Conservation (phyloP, 1,140 invertebrate genomes). For the Hycleus phaleratus region DNA sequence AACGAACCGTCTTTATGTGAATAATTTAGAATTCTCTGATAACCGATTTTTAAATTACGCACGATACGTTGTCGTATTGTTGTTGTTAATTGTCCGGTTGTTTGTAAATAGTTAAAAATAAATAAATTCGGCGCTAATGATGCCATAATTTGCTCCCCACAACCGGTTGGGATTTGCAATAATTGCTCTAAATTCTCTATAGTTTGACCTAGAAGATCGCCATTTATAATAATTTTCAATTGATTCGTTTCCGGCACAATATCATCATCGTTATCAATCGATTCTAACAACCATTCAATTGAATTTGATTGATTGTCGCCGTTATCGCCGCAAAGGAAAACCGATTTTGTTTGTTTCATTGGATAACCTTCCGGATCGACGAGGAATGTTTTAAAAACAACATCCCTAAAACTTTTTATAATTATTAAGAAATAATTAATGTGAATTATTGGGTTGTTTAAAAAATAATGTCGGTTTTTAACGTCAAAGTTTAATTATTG, state of each 20-base stretch:
- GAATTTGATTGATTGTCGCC: constrained; percentile 3
- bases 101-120: constrained; percentile 57
- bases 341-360: constrained; percentile 43
- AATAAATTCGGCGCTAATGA: constrained; percentile 67
- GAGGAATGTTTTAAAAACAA: constrained; percentile 46
- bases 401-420: constrained; percentile 41
- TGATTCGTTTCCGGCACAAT: constrained; percentile 45
- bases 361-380: constrained; percentile 54
- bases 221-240: constrained; percentile 46
- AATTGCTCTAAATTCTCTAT: constrained; percentile 51
- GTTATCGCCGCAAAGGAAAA: constrained; percentile 43
- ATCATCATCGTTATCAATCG: constrained; percentile 35
- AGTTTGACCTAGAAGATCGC: constrained; percentile 52
- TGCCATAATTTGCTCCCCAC: constrained; percentile 76
- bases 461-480: no score
- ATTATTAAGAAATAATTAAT: constrained; percentile 34
- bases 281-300: constrained; percentile 17
- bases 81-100: constrained; percentile 42
- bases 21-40: constrained; percentile 66
- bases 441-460: no score
- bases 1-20: constrained; percentile 66
- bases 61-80: constrained; percentile 50
- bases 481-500: no score
- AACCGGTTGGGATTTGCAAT: constrained; percentile 53
- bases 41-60: constrained; percentile 61